Evolutionary conservation across 2,797 vertebrate genomes (phyloP).

Genomic region (Eupleurogrammus muticus): DNA sequence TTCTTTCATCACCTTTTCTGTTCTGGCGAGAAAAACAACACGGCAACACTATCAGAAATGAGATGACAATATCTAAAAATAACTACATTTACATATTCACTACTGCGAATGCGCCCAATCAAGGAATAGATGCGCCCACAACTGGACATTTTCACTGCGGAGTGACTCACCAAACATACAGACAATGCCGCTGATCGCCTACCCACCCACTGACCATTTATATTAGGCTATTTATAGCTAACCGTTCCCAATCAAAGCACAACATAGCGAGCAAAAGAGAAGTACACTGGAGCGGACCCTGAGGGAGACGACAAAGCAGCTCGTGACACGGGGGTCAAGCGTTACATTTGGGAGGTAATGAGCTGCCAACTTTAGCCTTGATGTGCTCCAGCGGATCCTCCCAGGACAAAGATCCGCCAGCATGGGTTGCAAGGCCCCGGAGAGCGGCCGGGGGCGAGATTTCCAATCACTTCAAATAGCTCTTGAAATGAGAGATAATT

Average conservation of each 20-base stretch:
- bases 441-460: conserved; percentile 33
- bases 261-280: conserved; percentile 46
- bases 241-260: conserved; percentile 60
- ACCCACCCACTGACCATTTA: conserved; percentile 46
- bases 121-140: conserved; percentile 19
- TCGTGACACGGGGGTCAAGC: conserved; percentile 60
- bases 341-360: conserved; percentile 50
- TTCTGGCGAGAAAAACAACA: conserved; percentile 22
- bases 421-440: conserved; percentile 31
- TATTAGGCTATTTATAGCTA: conserved; percentile 55
- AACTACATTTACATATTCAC: conserved; percentile 52
- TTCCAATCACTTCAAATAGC: conserved; percentile 54
- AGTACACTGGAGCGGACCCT: conserved; percentile 37
- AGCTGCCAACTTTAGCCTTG: conserved; percentile 57
- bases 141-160: conserved; percentile 42
- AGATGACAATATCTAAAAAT: conserved; percentile 49
- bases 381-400: conserved; percentile 52
- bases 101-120: conserved; percentile 29
- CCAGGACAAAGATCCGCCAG: conserved; percentile 34
- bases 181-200: conserved; percentile 45
- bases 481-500: conserved; percentile 67
- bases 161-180: conserved; percentile 55
- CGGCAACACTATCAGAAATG: conserved; percentile 5
- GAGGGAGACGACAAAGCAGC: conserved; percentile 52
- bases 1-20: conserved; percentile 5